Evolutionary conservation across 2,888 invertebrate genomes (phyloP).

Genomic region (Pilophorus perplexus): DNA sequence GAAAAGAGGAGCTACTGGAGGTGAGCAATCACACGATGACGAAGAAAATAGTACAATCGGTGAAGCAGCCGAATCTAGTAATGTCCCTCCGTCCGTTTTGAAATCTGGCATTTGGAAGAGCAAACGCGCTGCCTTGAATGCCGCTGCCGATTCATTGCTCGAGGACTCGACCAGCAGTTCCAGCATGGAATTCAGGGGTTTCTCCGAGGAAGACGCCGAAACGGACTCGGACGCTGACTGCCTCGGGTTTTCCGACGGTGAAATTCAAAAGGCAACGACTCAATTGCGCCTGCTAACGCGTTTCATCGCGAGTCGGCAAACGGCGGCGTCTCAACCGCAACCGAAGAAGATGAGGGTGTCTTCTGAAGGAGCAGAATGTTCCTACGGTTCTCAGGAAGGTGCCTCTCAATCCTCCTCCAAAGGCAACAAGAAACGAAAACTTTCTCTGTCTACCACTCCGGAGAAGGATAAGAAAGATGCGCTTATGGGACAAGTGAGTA

Average conservation of each 20-base stretch:
- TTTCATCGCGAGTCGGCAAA: neutral
- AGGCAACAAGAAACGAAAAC: neutral
- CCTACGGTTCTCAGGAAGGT: too few relatives aligned
- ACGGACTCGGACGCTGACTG: neutral
- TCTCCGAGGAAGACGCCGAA: neutral
- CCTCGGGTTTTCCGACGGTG: conserved; percentile 1
- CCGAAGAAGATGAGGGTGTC: neutral
- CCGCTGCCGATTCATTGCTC: neutral
- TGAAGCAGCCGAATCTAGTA: too few relatives aligned
- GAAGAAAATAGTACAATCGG: too few relatives aligned
- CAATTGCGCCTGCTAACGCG: neutral
- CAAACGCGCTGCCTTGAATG: neutral
- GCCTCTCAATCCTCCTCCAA: neutral
- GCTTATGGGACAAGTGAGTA: conserved; percentile 9
- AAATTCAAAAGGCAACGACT: neutral
- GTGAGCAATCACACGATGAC: too few relatives aligned
- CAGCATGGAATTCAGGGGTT: conserved; percentile 3
- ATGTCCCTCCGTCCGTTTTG: too few relatives aligned
- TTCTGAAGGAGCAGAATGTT: neutral
- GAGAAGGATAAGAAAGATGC: conserved; percentile 13
- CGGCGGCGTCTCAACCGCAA: neutral
- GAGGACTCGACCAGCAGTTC: conserved; percentile 10
- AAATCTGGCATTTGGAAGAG: neutral
- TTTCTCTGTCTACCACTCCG: conserved; percentile 6
- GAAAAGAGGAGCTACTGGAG: too few relatives aligned